Base-by-base conservation (phyloP, 2,113 vertebrate species). In the Dipodomys ordii region DNA sequence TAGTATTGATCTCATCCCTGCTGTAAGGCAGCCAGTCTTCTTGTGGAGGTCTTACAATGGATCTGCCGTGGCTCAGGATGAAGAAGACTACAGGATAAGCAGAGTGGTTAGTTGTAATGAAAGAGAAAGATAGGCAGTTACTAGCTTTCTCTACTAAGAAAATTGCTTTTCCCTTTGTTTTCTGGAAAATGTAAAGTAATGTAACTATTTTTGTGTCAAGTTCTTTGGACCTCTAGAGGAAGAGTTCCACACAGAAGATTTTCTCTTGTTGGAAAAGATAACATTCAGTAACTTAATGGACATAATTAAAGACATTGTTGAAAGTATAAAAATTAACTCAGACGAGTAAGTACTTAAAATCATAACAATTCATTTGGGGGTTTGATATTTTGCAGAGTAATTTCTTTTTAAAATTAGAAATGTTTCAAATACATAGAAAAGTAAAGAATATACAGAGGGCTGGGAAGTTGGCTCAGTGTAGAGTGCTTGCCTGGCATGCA, bases 181-280 rank as follows among this genome's bases (percentile, higher is more conserved):
- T 90, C 15, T 53, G 85, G 65, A 91, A 90, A 25, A 53, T 32
- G 62, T 9, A 68, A 0, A 68, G 25, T 94, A 94, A 57, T 83
- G 20, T 49, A 78, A 0, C 6, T 65, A 0, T 83, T 91, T 97
- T 77, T 88, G 77, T 87, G 13, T 87, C 96, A 97, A 99, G 99
- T 95, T 99, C 90, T 96, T 99, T 65, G 99, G 98, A 64, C 99
- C 98, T 46, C 98, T 99, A 97, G 91, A 96, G 89, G 98, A 99
- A 95, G 98, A 98, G 90, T 99, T 99, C 87, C 97, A 96, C 94
- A 69, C 94, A 79, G 99, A 99, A 97, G 99, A 99, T 97, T 99
- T 99, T 94, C 97, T 98, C 88, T 98, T 99, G 95, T 97, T 99
- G 97, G 99, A 99, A 97, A 99, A 98, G 97, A 98, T 99, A 96